phyloP scores from a whole-genome alignment of 2,113 vertebrate species.

The Chelonoidis abingdonii region DNA sequence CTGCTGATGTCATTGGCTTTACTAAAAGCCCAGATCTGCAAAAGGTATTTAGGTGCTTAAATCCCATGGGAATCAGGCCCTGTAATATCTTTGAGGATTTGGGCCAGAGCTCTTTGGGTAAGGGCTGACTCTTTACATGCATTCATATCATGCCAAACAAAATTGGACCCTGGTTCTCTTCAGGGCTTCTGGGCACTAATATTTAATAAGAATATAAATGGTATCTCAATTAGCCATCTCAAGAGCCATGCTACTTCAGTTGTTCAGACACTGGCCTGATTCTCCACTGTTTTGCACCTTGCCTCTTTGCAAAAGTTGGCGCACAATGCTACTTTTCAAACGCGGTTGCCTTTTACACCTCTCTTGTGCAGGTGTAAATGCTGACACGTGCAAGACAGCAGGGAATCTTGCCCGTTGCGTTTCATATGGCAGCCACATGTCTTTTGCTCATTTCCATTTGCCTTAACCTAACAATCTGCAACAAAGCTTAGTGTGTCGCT shows the following conservation, averaged over 20 bases:
- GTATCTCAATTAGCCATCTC: not conserved
- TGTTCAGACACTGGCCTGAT: not conserved
- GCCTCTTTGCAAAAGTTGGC: not conserved
- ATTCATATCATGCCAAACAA: not conserved
- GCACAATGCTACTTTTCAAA: rapidly evolving
- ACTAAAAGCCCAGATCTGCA: not conserved
- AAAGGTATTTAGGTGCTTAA: too few species aligned
- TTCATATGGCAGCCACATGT: rapidly evolving
- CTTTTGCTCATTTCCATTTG: not conserved
- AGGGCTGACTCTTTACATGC: not conserved
- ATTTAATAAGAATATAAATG: not conserved
- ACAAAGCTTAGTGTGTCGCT: not conserved
- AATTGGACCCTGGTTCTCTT: not conserved
- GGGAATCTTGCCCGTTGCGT: not conserved
- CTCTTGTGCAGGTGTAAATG: not conserved
- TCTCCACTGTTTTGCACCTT: not conserved
- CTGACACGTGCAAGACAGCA: not conserved
- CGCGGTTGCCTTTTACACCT: rapidly evolving
- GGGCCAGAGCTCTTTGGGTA: not conserved
- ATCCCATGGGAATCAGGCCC: not conserved
- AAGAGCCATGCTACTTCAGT: not conserved
- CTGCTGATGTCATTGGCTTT: not conserved
- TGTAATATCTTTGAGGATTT: not conserved
- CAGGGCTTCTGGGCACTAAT: not conserved
- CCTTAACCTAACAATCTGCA: not conserved